These are phyloP conservation scores for Leptinotarsa haldemani DNA, from an alignment of 2,888 invertebrate genomes.

Conservation along the genomic window DNA sequence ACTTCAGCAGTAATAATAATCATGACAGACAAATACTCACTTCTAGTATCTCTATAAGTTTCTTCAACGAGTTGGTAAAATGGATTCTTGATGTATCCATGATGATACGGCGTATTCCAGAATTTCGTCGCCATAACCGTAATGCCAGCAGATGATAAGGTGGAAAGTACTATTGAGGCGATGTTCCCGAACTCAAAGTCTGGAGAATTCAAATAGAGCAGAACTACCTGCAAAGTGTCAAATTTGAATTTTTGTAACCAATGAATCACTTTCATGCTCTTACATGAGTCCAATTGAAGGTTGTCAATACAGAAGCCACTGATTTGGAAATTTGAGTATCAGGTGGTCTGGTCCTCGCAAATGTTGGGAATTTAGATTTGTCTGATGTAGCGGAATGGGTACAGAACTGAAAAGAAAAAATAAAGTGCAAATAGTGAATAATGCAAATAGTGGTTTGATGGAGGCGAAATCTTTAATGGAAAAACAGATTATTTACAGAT, in stretches of 20 bases:
- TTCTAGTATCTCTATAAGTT: constrained; percentile 87
- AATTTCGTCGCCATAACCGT: constrained; percentile 73
- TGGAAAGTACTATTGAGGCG: constrained; percentile 81
- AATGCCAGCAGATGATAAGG: constrained; percentile 78
- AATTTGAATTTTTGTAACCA: background rate
- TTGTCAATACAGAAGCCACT: constrained; percentile 84
- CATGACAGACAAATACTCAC: constrained; percentile 69
- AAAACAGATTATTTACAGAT: no score
- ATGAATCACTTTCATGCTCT: constrained; percentile 54
- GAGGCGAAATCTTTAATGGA: no score
- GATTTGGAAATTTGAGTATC: constrained; percentile 95
- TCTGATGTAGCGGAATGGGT: constrained; percentile 90
- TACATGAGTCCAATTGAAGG: constrained; percentile 92
- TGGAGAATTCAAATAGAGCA: constrained; percentile 84
- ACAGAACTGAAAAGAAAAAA: constrained; percentile 80
- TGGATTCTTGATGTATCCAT: constrained; percentile 86
- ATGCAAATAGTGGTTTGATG: no score
- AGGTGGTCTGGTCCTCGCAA: constrained; percentile 91
- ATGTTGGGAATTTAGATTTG: constrained; percentile 89
- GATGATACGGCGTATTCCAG: constrained; percentile 82
- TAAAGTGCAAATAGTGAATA: background rate
- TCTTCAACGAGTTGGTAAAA: constrained; percentile 85
- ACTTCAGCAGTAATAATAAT: no score
- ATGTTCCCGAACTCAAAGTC: constrained; percentile 79
- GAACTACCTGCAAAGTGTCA: constrained; percentile 73